phyloP scores from a whole-genome alignment of 2,113 vertebrate species.

The Lamprologus speciosus region DNA sequence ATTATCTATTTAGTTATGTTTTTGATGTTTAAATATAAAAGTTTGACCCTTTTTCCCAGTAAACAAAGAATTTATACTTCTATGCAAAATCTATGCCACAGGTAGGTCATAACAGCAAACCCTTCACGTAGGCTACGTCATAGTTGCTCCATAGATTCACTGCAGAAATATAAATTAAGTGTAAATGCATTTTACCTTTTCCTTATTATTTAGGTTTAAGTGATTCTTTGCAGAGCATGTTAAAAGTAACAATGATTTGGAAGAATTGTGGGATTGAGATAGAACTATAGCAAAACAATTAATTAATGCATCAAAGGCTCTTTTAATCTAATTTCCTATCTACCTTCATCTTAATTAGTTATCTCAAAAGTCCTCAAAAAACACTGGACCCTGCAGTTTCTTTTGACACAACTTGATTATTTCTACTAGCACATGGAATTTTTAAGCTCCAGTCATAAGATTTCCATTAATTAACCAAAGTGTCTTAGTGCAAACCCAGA shows the following conservation, averaged over 20 bases:
- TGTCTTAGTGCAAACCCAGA: neutral
- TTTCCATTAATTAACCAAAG: neutral
- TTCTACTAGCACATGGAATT: neutral
- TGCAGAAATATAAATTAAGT: neutral
- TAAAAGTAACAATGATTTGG: neutral
- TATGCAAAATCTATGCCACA: neutral
- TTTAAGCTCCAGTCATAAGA: neutral
- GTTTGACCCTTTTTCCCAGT: neutral
- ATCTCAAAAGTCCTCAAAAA: neutral
- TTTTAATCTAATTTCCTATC: neutral
- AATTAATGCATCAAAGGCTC: neutral
- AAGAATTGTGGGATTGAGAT: neutral
- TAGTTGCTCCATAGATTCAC: neutral
- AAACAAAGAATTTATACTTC: neutral
- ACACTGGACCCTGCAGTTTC: neutral
- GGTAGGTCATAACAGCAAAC: neutral
- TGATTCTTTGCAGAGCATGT: neutral
- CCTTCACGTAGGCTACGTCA: neutral
- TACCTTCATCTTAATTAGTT: neutral
- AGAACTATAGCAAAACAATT: neutral
- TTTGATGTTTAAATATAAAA: neutral
- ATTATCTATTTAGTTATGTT: neutral
- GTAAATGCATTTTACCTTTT: neutral
- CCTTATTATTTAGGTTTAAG: neutral
- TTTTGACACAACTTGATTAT: neutral